Percentiles rank a stretch among this genome's conserved stretches.
phyloP scores from a whole-genome alignment of 2,113 vertebrate species.

The Rhinoderma darwinii region DNA sequence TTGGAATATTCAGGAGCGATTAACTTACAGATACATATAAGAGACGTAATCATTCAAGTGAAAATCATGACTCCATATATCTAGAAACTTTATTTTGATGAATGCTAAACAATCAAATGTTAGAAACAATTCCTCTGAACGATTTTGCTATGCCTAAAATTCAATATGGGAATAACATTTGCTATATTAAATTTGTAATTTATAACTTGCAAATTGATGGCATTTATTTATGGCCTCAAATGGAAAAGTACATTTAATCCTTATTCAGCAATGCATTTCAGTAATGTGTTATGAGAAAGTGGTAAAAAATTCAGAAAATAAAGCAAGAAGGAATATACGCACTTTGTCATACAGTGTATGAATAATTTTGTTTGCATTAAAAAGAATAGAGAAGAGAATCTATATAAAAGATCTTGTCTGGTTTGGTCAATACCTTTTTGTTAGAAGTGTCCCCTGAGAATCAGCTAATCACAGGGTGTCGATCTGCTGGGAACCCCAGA shows the following conservation, averaged over 20 bases:
- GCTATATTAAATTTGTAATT: constrained; percentile 41
- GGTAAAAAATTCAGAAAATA: neutral
- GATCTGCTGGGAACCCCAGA: too few relatives aligned
- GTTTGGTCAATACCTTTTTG: too few relatives aligned
- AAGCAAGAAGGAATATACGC: neutral
- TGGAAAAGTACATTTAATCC: constrained; percentile 11
- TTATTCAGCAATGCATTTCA: constrained; percentile 7
- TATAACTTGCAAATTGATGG: constrained; percentile 38
- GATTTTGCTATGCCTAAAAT: neutral
- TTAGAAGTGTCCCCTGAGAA: too few relatives aligned
- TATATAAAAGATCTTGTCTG: too few relatives aligned
- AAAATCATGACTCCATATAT: constrained; percentile 44
- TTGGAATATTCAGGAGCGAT: constrained; percentile 9
- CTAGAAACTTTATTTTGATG: constrained; percentile 34
- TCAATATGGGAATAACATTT: constrained; percentile 40
- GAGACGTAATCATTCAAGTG: constrained; percentile 33
- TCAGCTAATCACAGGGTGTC: too few relatives aligned
- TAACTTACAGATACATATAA: constrained; percentile 17
- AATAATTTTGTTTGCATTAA: neutral
- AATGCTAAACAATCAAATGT: constrained; percentile 18
- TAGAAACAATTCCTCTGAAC: constrained; percentile 19
- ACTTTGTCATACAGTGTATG: neutral
- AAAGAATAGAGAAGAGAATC: neutral
- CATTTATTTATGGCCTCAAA: constrained; percentile 29
- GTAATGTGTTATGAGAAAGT: neutral